Percentiles rank a stretch among this genome's conserved stretches.
These are phyloP conservation scores for Seladonia tumulorum DNA, from an alignment of 2,888 invertebrate genomes.

Conservation along the genomic window DNA sequence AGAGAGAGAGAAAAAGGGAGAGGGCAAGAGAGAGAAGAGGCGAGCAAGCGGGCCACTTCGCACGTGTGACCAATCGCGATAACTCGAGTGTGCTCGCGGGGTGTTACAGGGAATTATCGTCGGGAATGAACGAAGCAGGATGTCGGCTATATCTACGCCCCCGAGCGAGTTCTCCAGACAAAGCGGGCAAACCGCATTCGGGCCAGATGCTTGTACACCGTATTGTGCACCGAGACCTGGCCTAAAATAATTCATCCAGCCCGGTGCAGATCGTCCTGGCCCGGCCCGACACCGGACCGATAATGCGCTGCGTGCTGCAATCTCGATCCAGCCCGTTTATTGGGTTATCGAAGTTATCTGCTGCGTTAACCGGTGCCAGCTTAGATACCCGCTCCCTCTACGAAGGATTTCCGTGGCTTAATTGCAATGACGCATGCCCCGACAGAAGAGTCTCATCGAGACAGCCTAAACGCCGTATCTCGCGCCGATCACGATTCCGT, in stretches of 20 bases:
- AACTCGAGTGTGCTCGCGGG: conserved; percentile 67
- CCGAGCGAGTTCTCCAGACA: conserved; percentile 75
- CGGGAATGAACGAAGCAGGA: conserved; percentile 74
- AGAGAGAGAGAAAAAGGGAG: neutral
- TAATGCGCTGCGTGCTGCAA: conserved; percentile 59
- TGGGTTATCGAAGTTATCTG: conserved; percentile 66
- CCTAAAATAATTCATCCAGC: conserved; percentile 72
- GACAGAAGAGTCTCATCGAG: neutral
- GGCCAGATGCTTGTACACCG: conserved; percentile 66
- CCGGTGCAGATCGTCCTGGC: conserved; percentile 46
- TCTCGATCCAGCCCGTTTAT: conserved; percentile 62
- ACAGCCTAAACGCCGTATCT: neutral
- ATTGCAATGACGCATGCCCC: conserved; percentile 23
- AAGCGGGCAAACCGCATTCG: conserved; percentile 73
- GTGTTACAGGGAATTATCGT: conserved; percentile 71
- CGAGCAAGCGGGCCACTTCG: conserved; percentile 63
- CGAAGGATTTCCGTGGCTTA: conserved; percentile 35
- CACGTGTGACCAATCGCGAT: conserved; percentile 74
- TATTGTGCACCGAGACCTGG: conserved; percentile 60
- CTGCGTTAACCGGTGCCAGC: conserved; percentile 23
- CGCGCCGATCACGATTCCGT: neutral
- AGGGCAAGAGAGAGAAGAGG: conserved; percentile 11
- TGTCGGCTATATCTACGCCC: conserved; percentile 75
- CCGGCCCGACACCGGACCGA: conserved; percentile 47
- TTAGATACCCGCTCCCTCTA: conserved; percentile 7